Base-by-base conservation (phyloP, 1,140 invertebrate species). In the Plodia interpunctella region DNA sequence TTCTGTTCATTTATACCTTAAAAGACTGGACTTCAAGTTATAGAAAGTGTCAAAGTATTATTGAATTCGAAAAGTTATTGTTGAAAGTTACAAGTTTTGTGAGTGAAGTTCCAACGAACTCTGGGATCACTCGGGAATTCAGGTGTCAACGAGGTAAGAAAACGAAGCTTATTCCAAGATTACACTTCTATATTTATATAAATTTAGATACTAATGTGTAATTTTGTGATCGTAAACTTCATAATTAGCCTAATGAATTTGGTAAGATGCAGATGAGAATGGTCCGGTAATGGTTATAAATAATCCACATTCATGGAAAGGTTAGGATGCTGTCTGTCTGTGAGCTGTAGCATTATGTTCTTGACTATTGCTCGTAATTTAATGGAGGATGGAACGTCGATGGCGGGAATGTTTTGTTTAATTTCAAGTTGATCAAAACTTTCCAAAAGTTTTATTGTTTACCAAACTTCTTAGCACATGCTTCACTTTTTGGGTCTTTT, bases 141-240 rank as follows among this genome's bases (percentile, higher is more conserved):
- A 88, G 86, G 86, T 90, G 88, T 88, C 86, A 88, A 88, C 83
- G 88, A 90, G 88, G 88, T 90, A 90, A 90, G 88, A 84, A 87
- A 81, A 65, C 70, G 69, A 90, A 86, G 84, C 87, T 81, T 88
- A 83, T 80, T 86, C 69, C 78, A 76, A 78, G 74, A 88, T 83
- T 85, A 80, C 62, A 72, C 72, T 81, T 84, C 79, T 86, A 81
- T 80, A 83, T 76, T 85, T 83, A 86, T n/a, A n/a, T 78, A 74
- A 66, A 67, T 77, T 76, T 70, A 66, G 64, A 65, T 74, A 55
- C 58, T 70, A 71, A 75, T 63, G 60, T 63, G 57, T 66, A 61
- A 70, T 76, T 73, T 65, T 66, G 59, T 44, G 59, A 49, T 63
- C 25, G 57, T 64, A 55, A 71, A 68, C 55, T 57, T 68, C 58